Evolutionary conservation across 2,888 invertebrate genomes (phyloP), one percentile per base, ranked within the genome.

Genomic region (Hyles lineata): DNA sequence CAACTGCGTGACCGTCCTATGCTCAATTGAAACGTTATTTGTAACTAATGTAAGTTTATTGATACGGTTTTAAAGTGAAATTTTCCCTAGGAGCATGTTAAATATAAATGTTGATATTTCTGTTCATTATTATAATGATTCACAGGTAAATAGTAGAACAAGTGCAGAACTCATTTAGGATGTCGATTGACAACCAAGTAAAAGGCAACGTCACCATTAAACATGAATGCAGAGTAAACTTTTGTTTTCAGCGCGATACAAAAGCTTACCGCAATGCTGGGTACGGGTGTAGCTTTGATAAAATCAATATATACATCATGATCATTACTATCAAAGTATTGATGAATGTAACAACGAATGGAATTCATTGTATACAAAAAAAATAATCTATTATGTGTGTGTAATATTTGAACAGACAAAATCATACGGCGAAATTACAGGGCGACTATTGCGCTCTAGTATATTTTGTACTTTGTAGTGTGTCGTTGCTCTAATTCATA

Each of bases 1-100:
- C 23, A 67, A 50, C 25, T 67, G 67, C 50, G 67, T 50, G 67
- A 67, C 67, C 67, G 67, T 67, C 67, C 67, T 67, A 50, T 67
- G 67, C 67, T 67, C 67, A 67, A 67, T 67, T 67, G 43, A 67
- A 67, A 50, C n/a, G 1, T 17, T 63, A 43, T 63, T 63, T 67
- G 15, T 67, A 67, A 7, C 23, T 67, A 50, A 50, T 67, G 15
- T 43, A 67, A 43, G 5, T 1, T 43, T 67, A 67, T 67, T 67
- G 23, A 67, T 67, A 23, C 55, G 55, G n/a, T 55, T 55, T n/a
- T 23, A 23, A 50, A 6, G 43, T 50, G 43, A 50, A 67, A 11
- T 43, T 17, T 43, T 43, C 43, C 21, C 11, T 43, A 67, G 23
- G 50, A 67, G 5, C 50, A 21, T 67, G 23, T 67, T 50, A 67